Percentiles rank a stretch among this genome's conserved stretches.
phyloP scores from a whole-genome alignment of 2,888 invertebrate genomes.

The Andrena marginata region DNA sequence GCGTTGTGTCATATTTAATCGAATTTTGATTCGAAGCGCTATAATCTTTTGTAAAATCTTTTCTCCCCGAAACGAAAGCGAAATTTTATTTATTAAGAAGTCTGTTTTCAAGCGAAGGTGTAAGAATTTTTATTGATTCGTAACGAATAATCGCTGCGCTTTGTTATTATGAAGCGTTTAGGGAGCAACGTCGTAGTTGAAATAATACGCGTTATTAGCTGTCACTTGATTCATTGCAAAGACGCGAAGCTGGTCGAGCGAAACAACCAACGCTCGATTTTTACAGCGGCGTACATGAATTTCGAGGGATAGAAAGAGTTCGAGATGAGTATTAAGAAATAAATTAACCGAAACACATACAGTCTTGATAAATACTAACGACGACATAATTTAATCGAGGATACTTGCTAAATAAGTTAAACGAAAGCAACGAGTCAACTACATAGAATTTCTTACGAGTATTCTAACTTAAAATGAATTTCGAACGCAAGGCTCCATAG shows the following conservation, averaged over 20 bases:
- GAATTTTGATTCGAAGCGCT: neutral
- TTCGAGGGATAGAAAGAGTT: neutral
- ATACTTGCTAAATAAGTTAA: slow-evolving; percentile 41
- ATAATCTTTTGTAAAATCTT: neutral
- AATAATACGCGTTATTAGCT: neutral
- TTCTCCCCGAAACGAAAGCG: neutral
- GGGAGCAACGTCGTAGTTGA: neutral
- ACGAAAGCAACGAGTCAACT: slow-evolving; percentile 17
- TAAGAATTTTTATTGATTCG: neutral
- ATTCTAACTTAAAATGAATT: slow-evolving; percentile 23
- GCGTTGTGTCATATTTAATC: too few relatives aligned
- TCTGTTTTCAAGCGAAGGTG: neutral
- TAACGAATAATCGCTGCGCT: neutral
- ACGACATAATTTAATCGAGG: slow-evolving; percentile 16
- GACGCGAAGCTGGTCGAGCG: neutral
- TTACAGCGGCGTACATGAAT: neutral
- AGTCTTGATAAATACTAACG: slow-evolving; percentile 20
- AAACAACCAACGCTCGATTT: neutral
- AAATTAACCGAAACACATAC: slow-evolving; percentile 21
- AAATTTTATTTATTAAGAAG: neutral
- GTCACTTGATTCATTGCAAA: neutral
- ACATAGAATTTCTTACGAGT: slow-evolving; percentile 29
- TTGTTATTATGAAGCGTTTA: neutral
- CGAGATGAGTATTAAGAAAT: slow-evolving; percentile 10
- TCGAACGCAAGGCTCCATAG: neutral